Conservation (phyloP, 2,113 vertebrate species). For the Pristiophorus japonicus region DNA sequence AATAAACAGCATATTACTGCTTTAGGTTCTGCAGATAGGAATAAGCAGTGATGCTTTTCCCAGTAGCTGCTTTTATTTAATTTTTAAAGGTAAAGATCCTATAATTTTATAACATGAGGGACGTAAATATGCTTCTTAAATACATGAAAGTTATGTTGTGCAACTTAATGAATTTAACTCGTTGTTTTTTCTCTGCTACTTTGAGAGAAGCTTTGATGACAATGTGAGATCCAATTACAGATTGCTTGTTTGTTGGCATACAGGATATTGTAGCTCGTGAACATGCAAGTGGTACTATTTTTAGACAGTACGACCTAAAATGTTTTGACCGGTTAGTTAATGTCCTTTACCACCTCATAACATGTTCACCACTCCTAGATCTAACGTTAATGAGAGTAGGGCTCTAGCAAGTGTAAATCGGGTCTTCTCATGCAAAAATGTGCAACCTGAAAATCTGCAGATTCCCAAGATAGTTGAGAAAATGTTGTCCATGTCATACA, state of each 20-base stretch:
- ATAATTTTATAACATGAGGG: constrained; percentile 12
- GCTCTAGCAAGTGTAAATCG: constrained; percentile 50
- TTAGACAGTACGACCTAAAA: constrained; percentile 50
- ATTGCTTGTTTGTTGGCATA: constrained; percentile 43
- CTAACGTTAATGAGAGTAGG: constrained; percentile 40
- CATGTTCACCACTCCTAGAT: constrained; percentile 54
- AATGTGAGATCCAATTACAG: constrained; percentile 52
- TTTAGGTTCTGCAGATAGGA: not conserved
- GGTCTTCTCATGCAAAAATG: constrained; percentile 45
- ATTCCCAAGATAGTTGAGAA: constrained; percentile 55
- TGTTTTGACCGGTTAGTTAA: not conserved
- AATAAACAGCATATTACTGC: not conserved
- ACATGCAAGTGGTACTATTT: constrained; percentile 60
- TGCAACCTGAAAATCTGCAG: constrained; percentile 59
- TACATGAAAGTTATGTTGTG: constrained; percentile 51
- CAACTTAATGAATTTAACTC: constrained; percentile 49
- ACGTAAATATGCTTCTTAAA: constrained; percentile 47
- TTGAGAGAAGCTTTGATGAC: constrained; percentile 47
- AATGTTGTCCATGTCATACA: constrained; percentile 97
- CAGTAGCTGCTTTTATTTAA: constrained; percentile 34
- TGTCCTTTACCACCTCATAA: constrained; percentile 44
- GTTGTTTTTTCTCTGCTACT: constrained; percentile 53
- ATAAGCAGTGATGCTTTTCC: not conserved
- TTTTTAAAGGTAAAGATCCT: not conserved
- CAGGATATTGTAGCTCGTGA: constrained; percentile 41